Conservation (phyloP, 2,888 invertebrate species). For the Thecocarcelia acutangulata region DNA sequence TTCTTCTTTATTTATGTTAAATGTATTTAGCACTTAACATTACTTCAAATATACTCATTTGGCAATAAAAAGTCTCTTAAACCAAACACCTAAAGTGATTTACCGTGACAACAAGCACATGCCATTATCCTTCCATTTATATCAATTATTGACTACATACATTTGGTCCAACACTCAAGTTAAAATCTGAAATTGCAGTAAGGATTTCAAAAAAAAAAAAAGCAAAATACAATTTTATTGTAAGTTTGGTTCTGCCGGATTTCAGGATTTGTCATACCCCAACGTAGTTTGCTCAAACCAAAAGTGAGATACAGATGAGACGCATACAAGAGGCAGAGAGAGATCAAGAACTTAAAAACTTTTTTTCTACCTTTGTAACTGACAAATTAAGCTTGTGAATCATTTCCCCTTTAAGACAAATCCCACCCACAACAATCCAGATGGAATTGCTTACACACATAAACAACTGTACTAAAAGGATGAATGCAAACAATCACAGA, state of each 20-base stretch:
- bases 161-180: conserved; percentile 3
- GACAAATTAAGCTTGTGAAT: conserved; percentile 50
- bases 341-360: conserved; percentile 1
- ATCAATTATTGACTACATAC: conserved; percentile 28
- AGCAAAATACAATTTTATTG: conserved; percentile 1
- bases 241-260: conserved; percentile 1
- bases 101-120: conserved; percentile 21
- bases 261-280: conserved; percentile 14
- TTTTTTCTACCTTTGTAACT: conserved; percentile 27
- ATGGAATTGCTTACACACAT: neutral
- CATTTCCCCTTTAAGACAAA: conserved; percentile 18
- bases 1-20: neutral
- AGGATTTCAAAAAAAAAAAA: neutral
- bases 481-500: neutral
- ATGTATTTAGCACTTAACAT: neutral
- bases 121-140: conserved; percentile 35
- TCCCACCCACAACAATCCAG: conserved; percentile 2
- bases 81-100: conserved; percentile 44
- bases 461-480: neutral
- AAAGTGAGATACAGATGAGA: neutral
- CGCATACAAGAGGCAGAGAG: neutral
- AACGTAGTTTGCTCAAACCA: neutral
- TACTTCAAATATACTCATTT: conserved; percentile 8
- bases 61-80: conserved; percentile 21
- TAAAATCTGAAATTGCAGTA: conserved; percentile 9